Conservation (phyloP, 2,113 vertebrate species). For the Percina caprodes region DNA sequence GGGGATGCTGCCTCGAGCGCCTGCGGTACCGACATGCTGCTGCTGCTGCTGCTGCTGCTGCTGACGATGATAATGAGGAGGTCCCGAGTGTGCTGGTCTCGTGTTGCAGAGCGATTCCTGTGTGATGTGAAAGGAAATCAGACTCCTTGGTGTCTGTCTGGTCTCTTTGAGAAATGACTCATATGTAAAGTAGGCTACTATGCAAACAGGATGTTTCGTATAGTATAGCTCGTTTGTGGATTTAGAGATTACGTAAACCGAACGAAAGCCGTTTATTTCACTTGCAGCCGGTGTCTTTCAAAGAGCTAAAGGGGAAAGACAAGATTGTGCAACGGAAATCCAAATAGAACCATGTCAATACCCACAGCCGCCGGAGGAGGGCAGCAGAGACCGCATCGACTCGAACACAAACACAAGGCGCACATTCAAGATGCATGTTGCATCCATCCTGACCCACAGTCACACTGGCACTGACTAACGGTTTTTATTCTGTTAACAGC, state of each 20-base stretch:
- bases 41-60: constrained; percentile 14
- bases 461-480: not conserved
- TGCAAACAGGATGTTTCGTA: accelerated
- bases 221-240: too few species aligned
- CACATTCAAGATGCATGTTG: not conserved
- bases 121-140: constrained; percentile 6
- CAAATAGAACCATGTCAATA: not conserved
- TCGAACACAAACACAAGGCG: accelerated
- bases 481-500: not conserved
- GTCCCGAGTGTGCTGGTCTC: constrained; percentile 8
- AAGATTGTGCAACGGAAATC: not conserved
- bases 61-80: not conserved
- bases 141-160: not conserved
- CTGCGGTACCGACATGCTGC: constrained; percentile 71
- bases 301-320: too few species aligned
- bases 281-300: too few species aligned
- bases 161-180: not conserved
- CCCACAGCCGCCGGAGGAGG: constrained; percentile 31
- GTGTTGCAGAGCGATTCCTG: constrained; percentile 37
- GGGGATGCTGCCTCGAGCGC: constrained; percentile 68
- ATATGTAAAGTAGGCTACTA: not conserved
- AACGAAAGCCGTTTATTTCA: not conserved
- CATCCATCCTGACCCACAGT: not conserved
- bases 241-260: not conserved
- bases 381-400: constrained; percentile 69